Evolutionary conservation across 1,140 invertebrate genomes (phyloP), one percentile per base, ranked within the genome.

Genomic region (Drosophila orena): DNA sequence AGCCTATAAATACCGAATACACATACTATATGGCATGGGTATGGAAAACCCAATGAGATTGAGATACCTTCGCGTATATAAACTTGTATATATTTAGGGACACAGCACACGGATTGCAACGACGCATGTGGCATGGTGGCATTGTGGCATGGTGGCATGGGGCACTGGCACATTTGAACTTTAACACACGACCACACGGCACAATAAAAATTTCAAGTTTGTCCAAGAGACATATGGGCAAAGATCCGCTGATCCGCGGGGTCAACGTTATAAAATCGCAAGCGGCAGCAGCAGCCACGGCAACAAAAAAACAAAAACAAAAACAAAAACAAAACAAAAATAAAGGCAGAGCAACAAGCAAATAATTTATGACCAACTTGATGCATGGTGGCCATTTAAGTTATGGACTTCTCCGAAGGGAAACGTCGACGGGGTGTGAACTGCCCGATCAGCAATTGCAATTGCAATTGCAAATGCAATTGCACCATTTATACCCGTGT

Each of bases 261-360:
- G 84, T 88, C 84, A 88, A 88, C 66, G 88, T 80, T 88, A 88
- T 88, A 88, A 88, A 88, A 88, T 84, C 84, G 83, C 72, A 72
- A 69, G 64, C 77, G 37, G 72, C 71, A 71, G 65, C 75, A 65
- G 37, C 75, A 66, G 30, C 42, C 40, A 14, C 44, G 17, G 20
- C 47, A 46, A 38, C 68, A 55, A 35, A 35, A 17, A 17, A 17
- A 17, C 17, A 17, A 1, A 37, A 37, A 37, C 10, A 37, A 37
- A 12, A 37, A 17, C 17, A 37, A 59, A 50, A 46, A n/a, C n/a
- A n/a, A n/a, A n/a, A n/a, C n/a, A n/a, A n/a, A n/a, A n/a, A n/a
- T n/a, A 77, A 70, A 50, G 27, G 50, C 58, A 76, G 66, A 76
- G 66, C 80, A 84, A 86, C 81, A 73, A 86, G 79, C 78, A 81